These are phyloP conservation scores for Hipparchia semele DNA, from an alignment of 2,888 invertebrate genomes.

Conservation along the genomic window DNA sequence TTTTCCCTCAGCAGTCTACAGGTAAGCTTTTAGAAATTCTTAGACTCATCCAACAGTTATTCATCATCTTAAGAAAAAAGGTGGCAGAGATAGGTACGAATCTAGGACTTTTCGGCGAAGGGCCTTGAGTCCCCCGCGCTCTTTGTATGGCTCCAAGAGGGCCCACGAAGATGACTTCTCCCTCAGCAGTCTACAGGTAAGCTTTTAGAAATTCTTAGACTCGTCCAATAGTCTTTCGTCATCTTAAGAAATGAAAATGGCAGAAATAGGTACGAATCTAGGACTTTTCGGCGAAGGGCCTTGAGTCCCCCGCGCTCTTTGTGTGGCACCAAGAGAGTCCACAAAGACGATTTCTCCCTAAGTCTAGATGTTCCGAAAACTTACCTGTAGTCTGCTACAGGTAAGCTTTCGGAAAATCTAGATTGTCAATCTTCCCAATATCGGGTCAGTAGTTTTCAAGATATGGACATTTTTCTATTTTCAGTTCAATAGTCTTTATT, in stretches of 20 bases:
- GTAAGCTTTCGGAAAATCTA: not conserved
- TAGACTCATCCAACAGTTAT: no score
- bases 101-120: conserved; percentile 13
- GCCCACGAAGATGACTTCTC: conserved; percentile 26
- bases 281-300: conserved; percentile 9
- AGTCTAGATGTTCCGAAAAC: not conserved
- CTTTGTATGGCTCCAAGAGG: conserved; percentile 21
- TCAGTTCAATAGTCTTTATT: no score
- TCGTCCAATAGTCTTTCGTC: no score
- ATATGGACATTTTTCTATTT: no score
- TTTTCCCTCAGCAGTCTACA: not conserved
- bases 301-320: conserved; percentile 23
- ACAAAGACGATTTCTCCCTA: conserved; percentile 24
- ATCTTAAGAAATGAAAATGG: conserved; percentile 34
- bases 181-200: conserved; percentile 31
- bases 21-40: not conserved
- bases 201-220: no score
- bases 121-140: conserved; percentile 22
- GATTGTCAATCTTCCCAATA: no score
- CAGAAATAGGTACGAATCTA: not conserved
- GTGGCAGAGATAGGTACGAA: not conserved
- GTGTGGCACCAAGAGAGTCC: conserved; percentile 18
- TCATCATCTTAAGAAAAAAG: no score
- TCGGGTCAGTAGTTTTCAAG: no score
- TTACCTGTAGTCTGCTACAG: not conserved